Conservation (phyloP, 2,113 vertebrate genomes). For the Leucopternis melanops region DNA sequence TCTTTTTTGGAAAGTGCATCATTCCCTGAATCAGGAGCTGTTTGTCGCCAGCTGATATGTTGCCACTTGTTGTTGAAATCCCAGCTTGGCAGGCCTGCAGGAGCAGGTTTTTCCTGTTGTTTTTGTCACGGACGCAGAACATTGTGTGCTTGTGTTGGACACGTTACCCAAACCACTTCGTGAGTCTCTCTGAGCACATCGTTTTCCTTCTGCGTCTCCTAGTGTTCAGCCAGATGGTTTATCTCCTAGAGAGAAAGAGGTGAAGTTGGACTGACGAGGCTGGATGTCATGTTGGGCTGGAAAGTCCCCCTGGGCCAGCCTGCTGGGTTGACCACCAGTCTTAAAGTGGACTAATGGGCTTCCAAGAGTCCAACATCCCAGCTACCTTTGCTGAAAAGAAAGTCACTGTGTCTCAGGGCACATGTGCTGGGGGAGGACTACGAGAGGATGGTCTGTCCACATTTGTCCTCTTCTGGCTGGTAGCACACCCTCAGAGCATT, state of each 20-base stretch:
- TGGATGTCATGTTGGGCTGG: not conserved
- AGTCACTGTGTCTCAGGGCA: rapidly evolving
- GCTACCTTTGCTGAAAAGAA: not conserved
- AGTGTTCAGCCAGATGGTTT: not conserved
- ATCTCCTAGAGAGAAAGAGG: not conserved
- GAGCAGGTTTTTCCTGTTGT: conserved; percentile 68
- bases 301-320: not conserved
- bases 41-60: conserved; percentile 47
- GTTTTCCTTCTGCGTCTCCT: not conserved
- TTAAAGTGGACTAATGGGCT: not conserved
- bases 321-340: not conserved
- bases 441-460: not conserved
- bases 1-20: not conserved
- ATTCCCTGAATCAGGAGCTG: not conserved
- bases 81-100: conserved; percentile 44
- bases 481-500: not conserved
- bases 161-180: conserved; percentile 23
- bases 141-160: conserved; percentile 31
- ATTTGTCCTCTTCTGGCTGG: not conserved
- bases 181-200: not conserved
- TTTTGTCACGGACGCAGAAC: conserved; percentile 59
- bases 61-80: conserved; percentile 47
- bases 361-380: not conserved
- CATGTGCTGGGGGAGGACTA: not conserved
- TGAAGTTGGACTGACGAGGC: not conserved